Percentiles rank a stretch among this genome's conserved stretches.
Evolutionary conservation across 2,113 vertebrate species (phyloP).

Genomic region (Urocitellus parryii): DNA sequence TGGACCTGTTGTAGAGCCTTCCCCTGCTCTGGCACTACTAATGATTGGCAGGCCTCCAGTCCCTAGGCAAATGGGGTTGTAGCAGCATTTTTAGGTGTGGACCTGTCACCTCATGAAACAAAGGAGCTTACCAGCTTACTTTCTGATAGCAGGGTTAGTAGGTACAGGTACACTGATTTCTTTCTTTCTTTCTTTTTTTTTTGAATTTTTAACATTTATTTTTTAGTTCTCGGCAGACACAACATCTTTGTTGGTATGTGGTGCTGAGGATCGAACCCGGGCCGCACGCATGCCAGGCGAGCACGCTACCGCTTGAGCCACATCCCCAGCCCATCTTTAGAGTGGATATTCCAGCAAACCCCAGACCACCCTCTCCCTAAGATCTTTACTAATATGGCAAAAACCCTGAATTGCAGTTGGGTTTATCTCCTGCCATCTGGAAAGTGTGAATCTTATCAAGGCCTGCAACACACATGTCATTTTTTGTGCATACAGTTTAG

Average conservation of each 20-base stretch:
- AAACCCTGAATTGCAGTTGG: not conserved
- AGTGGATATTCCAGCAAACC: not conserved
- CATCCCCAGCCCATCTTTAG: no score
- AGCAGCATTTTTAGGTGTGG: not conserved
- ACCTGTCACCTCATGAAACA: not conserved
- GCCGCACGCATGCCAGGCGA: no score
- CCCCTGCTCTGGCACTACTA: not conserved
- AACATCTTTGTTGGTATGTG: no score
- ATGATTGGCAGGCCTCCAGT: not conserved
- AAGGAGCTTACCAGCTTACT: not conserved
- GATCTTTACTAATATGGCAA: not conserved
- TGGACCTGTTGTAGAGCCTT: not conserved
- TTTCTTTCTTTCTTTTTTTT: no score
- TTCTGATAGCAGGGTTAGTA: not conserved
- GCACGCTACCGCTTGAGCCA: no score
- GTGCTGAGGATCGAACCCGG: no score
- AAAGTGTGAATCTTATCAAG: not conserved
- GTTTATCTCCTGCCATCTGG: not conserved
- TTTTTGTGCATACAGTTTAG: not conserved
- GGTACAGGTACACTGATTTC: not conserved
- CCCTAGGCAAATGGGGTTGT: accelerated
- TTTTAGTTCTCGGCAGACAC: no score
- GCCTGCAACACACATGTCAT: not conserved
- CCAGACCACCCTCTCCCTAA: not conserved
- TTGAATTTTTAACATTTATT: no score